Percentiles rank a stretch among this genome's conserved stretches.
phyloP scores from a whole-genome alignment of 2,888 invertebrate genomes.

The Drosophila neotestacea region DNA sequence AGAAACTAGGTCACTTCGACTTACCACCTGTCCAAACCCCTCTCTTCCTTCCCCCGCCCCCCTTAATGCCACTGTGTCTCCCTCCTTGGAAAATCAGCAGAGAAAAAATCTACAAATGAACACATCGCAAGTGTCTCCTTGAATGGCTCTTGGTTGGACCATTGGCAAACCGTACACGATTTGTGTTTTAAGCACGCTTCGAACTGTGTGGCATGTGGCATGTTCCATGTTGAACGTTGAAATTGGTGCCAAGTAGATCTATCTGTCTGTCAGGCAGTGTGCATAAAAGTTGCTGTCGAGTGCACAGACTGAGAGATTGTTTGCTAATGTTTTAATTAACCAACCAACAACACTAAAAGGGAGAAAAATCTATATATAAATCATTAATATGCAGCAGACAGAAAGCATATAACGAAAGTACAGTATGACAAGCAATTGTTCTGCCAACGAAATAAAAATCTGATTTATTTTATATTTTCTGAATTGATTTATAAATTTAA shows the following conservation, averaged over 20 bases:
- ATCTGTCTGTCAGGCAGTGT: constrained; percentile 14
- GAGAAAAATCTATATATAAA: not conserved
- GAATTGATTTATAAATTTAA: too few species aligned
- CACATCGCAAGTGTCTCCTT: constrained; percentile 67
- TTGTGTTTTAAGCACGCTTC: constrained; percentile 60
- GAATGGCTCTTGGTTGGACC: constrained; percentile 41
- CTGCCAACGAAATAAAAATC: too few species aligned
- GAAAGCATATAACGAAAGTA: too few species aligned
- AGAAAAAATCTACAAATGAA: constrained; percentile 64
- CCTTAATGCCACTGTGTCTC: not conserved
- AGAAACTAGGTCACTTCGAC: constrained; percentile 70
- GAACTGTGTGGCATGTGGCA: constrained; percentile 23
- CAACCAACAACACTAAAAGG: constrained; percentile 31
- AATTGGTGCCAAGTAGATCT: not conserved
- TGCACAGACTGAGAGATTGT: constrained; percentile 18
- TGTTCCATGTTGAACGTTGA: not conserved
- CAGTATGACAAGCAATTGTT: too few species aligned
- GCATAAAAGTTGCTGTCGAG: constrained; percentile 34
- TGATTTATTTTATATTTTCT: too few species aligned
- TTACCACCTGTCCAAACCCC: constrained; percentile 51
- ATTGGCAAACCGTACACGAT: constrained; percentile 58
- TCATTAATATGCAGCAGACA: too few species aligned
- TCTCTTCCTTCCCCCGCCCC: too few species aligned
- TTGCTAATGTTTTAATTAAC: constrained; percentile 59
- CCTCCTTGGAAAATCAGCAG: constrained; percentile 47